These are phyloP conservation scores for Timema cristinae DNA, from an alignment of 2,888 invertebrate species.

Conservation along the genomic window DNA sequence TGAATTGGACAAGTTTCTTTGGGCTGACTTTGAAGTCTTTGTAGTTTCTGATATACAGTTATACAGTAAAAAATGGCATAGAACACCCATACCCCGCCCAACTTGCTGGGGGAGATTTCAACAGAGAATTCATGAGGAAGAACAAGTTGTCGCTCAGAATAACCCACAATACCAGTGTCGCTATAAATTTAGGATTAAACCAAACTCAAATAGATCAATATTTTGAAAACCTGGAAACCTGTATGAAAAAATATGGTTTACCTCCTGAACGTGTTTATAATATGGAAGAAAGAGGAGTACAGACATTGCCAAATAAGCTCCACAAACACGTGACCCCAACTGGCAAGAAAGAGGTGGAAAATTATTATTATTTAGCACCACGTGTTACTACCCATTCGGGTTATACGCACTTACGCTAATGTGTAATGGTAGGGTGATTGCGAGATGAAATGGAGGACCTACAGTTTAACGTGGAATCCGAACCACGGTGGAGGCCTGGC, in stretches of 20 bases:
- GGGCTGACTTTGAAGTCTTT: not conserved
- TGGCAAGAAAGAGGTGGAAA: slow-evolving; percentile 5
- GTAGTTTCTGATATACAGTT: not conserved
- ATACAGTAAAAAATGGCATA: not conserved
- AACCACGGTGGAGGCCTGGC: too few relatives aligned
- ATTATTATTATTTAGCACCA: not conserved
- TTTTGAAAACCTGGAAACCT: not conserved
- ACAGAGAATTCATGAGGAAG: not conserved
- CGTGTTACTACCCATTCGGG: not conserved
- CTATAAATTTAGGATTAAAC: not conserved
- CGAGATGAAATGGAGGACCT: not conserved
- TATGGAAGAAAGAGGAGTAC: not conserved
- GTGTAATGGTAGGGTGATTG: not conserved
- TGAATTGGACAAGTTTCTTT: not conserved
- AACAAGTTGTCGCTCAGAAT: slow-evolving; percentile 1
- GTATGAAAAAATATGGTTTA: not conserved
- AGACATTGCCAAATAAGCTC: slow-evolving; percentile 3
- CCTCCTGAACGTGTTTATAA: not conserved
- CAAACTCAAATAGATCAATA: not conserved
- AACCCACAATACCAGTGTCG: not conserved
- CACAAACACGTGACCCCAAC: not conserved
- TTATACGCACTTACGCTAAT: not conserved
- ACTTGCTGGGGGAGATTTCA: not conserved
- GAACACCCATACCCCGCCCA: not conserved
- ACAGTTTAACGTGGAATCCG: too few relatives aligned